Conservation (phyloP, 2,888 invertebrate genomes). For the Thecophora atra region DNA sequence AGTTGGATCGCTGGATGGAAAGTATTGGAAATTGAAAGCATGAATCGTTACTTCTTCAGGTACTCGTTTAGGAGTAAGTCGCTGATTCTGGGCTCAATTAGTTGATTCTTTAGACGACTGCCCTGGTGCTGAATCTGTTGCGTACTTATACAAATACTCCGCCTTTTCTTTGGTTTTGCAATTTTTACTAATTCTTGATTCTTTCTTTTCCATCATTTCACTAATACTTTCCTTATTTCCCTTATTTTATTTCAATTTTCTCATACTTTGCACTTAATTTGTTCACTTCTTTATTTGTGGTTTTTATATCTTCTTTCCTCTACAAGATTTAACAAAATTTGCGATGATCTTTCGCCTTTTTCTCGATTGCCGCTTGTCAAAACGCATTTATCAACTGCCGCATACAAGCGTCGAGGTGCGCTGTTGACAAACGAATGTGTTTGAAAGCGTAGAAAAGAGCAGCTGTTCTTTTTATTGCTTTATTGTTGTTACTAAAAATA, state of each 20-base stretch:
- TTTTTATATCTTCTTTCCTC: background rate
- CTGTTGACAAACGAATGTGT: slow-evolving; percentile 52
- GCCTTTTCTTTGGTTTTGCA: no score
- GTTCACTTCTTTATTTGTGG: background rate
- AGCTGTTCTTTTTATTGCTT: slow-evolving; percentile 15
- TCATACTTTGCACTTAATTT: slow-evolving; percentile 14
- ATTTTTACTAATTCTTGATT: background rate
- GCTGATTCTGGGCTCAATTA: no score
- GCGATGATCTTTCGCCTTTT: background rate
- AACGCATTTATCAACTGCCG: slow-evolving; percentile 16
- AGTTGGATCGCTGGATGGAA: no score
- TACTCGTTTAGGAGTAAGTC: no score
- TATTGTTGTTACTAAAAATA: slow-evolving; percentile 22
- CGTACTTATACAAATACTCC: no score
- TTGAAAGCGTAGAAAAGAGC: slow-evolving; percentile 44
- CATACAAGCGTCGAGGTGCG: slow-evolving; percentile 47
- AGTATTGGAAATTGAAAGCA: no score
- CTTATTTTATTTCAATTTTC: background rate
- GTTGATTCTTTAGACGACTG: no score
- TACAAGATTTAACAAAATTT: background rate
- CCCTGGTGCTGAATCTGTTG: no score
- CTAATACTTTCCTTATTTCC: background rate
- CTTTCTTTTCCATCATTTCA: background rate
- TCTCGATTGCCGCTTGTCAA: slow-evolving; percentile 1
- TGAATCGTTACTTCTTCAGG: no score